Base-by-base conservation (phyloP, 2,797 vertebrate genomes). In the Falco concolor region DNA sequence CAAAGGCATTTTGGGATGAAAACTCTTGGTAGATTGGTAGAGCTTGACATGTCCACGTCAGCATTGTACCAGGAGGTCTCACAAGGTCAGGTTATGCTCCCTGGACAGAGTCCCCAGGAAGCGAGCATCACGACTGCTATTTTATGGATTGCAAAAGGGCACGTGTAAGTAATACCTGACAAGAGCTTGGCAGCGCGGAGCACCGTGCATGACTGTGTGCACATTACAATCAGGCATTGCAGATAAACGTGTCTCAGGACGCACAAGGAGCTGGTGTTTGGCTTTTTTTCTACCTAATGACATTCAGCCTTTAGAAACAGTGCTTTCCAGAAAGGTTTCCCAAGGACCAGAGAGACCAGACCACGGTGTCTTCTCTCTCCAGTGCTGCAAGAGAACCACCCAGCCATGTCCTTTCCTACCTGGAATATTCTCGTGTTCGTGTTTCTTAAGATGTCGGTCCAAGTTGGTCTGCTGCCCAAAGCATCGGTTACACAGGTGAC, bases 391-490 rank as follows among this genome's bases (percentile, higher is more conserved):
- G 2, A 53, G 77, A 20, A 8, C 16, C 23, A 0, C 6, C 2
- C 27, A 8, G 53, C 21, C 5, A 1, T 2, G 30, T 0, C 17
- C 12, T 6, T 21, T 4, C 57, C 57, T 70, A 99, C 99, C 99
- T 98, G 99, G 99, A 88, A 99, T 98, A 21, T 98, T 99, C 97
- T 99, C 98, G 9, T 99, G 98, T 59, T 99, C 98, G 3, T 99
- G 99, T 69, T 99, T 99, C 97, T 99, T 99, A 34, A 99, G 98
- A 89, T 99, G 99, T 67, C 99, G 94, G 97, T 99, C 99, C 79
- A 99, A 96, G 96, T 99, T 99, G 97, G 99, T 99, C 97, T 99
- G 99, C 97, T 99, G 99, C 87, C 99, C 99, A 1, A 99, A 99
- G 97, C 99, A 99, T 54, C 99, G 98, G 97, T 98, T 99, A 92